Percentiles rank a stretch among this genome's conserved stretches.
Evolutionary conservation across 30 jellyfish, hydroid and myxozoan genomes (phyloP).

Genomic region (Euphysa ruthae): DNA sequence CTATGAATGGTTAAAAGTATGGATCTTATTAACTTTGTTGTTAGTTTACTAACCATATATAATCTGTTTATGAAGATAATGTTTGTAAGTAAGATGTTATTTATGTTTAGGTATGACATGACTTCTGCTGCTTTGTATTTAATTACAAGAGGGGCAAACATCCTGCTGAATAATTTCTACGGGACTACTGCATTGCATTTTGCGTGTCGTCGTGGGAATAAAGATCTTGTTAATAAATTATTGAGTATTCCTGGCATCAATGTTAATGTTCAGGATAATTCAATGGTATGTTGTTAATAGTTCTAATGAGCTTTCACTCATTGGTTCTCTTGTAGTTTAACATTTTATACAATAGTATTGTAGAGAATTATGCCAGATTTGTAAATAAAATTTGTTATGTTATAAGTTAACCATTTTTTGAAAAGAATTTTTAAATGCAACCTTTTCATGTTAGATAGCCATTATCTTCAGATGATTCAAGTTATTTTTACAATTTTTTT

Average conservation of each 20-base stretch:
- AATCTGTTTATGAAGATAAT: no score
- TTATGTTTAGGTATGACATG: constrained; percentile 47
- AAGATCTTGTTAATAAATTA: constrained; percentile 13
- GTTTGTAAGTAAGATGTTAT: neutral
- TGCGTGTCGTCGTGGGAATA: constrained; percentile 79
- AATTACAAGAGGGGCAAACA: constrained; percentile 46
- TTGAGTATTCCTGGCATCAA: neutral
- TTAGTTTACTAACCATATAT: no score
- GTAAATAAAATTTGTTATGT: no score
- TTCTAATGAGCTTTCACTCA: neutral
- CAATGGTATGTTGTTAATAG: constrained; percentile 2
- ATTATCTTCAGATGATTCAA: no score
- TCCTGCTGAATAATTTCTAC: constrained; percentile 29
- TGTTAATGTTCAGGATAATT: constrained; percentile 9
- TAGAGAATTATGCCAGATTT: neutral
- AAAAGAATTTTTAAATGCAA: no score
- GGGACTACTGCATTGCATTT: constrained; percentile 85
- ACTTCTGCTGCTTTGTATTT: constrained; percentile 54
- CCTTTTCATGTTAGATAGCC: no score
- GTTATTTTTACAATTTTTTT: no score
- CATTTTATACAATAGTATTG: neutral
- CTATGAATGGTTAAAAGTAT: no score
- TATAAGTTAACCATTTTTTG: no score
- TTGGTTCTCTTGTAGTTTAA: neutral
- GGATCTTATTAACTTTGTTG: no score